Evolutionary conservation across 2,113 vertebrate genomes (phyloP), one percentile per base, ranked within the genome.

Genomic region (Bos indicus): DNA sequence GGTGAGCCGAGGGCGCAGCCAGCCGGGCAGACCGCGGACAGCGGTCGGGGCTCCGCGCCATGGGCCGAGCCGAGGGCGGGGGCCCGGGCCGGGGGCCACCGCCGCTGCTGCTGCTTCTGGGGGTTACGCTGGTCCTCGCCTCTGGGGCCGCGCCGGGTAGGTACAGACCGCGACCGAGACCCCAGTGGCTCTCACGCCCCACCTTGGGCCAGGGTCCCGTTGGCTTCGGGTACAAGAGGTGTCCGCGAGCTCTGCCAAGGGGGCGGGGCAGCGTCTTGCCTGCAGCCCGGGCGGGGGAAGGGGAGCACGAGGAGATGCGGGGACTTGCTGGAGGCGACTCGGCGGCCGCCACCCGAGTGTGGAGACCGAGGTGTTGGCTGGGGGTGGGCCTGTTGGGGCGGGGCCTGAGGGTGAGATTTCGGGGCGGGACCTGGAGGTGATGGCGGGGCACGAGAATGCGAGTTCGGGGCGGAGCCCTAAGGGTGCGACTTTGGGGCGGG

Each of bases 131-230:
- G 87, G 71, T 95, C 57, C 90, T 96, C 36, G 94, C 86, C 57
- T 88, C 95, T 6, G 91, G 89, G 48, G 94, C 97, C 33, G 97
- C 97, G 48, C 97, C 98, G 36, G 98, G 98, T 98, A 96, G 96
- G 97, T 97, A 87, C 77, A 8, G 77, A 88, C 92, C 0, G 93
- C 40, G 59, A 67, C 67, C 48, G 16, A 67, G 71, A 74, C 60
- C 86, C 77, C 88, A 13, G 88, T 3, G 51, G 15, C 87, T 80
- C 46, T 62, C 40, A 60, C 71, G 67, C n/a, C 64, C 84, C 93
- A 52, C 74, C 78, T 89, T 36, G 51, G 51, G 82, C 90, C 8
- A 25, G 77, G 85, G 60, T 86, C 96, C 62, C 30, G 48, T 89
- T 10, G 89, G 62, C 82, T 43, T 77, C 60, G 78, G 85, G 93